Base-by-base conservation (phyloP, 1,140 invertebrate species). In the Cardiocondyla obscurior region DNA sequence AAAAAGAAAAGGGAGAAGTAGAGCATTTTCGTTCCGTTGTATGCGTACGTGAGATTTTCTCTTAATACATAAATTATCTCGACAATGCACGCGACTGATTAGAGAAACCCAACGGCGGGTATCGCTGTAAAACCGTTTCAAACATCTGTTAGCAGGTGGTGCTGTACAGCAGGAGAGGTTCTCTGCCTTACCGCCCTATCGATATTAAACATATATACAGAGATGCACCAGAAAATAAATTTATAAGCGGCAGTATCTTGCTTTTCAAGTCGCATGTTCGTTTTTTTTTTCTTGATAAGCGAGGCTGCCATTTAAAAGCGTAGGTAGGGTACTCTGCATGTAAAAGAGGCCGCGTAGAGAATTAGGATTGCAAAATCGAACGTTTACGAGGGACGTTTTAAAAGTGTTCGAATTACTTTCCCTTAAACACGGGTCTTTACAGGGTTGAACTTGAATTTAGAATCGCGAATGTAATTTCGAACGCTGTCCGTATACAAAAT, bases 161-260 rank as follows among this genome's bases (percentile, higher is more conserved):
- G 81, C 69, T 57, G 51, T 51, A 36, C 7, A 65, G 42, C 85
- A 51, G 39, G 42, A 72, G 33, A 42, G 42, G 46, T 12, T 64
- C 69, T 67, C 90, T 91, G 55, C 73, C 42, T 91, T 91, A 90
- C 73, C 90, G 30, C 53, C 81, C 12, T 73, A 81, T 72, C 51
- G 62, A 60, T 55, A 62, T 39, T 25, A 36, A 64, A 42, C 0
- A 36, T 65, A 14, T 42, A 10, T 65, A 60, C 3, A 30, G 36
- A 8, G 19, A 22, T 49, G 16, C 57, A 53, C 8, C 22, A 72
- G 33, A 51, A n/a, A n/a, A 72, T 16, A 19, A 33, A 39, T 25
- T 55, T 19, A n/a, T n/a, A 42, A 57, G 3, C n/a, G 46, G 25
- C 25, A 2, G 39, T 39, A 30, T 73, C 14, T 57, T 58, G 36